These are phyloP conservation scores for Acanthurus lineatus DNA, from an alignment of 2,797 vertebrate species.

Conservation along the genomic window DNA sequence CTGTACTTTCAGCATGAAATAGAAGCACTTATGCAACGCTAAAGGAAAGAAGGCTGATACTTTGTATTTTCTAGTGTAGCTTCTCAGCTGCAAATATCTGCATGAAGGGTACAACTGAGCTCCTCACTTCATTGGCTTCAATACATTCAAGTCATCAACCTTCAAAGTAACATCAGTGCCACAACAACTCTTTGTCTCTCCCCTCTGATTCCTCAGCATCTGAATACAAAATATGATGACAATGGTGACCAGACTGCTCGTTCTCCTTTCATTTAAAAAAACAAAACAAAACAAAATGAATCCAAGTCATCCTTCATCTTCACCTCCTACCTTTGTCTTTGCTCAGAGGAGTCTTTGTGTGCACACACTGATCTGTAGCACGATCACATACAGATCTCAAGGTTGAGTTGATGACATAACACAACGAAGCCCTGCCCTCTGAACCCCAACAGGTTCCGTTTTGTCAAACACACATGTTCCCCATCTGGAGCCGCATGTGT, in stretches of 20 bases:
- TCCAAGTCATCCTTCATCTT: background rate
- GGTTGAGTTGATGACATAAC: constrained; percentile 79
- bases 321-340: constrained; percentile 1
- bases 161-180: constrained; percentile 13
- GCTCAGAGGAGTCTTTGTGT: background rate
- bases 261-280: constrained; percentile 15
- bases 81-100: background rate
- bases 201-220: constrained; percentile 37
- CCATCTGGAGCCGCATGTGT: constrained; percentile 71
- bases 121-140: background rate
- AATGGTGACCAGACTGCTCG: background rate
- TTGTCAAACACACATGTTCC: constrained; percentile 72
- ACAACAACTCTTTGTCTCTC: constrained; percentile 2
- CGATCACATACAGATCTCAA: constrained; percentile 58
- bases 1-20: background rate
- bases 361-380: constrained; percentile 61
- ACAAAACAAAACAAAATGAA: background rate
- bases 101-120: background rate
- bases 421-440: constrained; percentile 67
- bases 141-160: constrained; percentile 2
- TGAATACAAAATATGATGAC: constrained; percentile 4
- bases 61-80: background rate
- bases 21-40: background rate
- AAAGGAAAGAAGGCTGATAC: background rate
- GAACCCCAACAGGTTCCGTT: constrained; percentile 78